A percentile compares a stretch with the other conserved stretches of the same genome.
These are phyloP conservation scores for Drosophila algonquin DNA, from an alignment of 2,888 invertebrate species.

Conservation along the genomic window DNA sequence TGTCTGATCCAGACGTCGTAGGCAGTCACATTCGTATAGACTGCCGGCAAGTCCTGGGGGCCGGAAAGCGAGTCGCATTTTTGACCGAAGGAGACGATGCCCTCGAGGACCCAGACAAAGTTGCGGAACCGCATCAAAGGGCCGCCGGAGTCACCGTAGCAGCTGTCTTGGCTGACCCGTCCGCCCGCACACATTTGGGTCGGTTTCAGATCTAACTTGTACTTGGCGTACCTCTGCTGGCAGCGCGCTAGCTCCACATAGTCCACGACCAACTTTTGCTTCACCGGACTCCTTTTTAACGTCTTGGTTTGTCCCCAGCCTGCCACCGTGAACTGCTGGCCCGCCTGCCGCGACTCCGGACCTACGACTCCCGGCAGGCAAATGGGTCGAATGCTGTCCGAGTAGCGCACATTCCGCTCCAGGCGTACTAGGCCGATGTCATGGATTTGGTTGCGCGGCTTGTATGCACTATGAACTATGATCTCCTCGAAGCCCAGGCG, in stretches of 20 bases:
- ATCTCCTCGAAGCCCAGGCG: conserved; percentile 87
- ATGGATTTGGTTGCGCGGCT: conserved; percentile 86
- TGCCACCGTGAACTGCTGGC: no score
- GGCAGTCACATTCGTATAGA: conserved; percentile 87
- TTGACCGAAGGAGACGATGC: conserved; percentile 88
- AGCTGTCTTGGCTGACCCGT: conserved; percentile 87
- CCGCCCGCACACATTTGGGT: conserved; percentile 90
- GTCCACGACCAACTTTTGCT: no score
- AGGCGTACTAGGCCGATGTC: conserved; percentile 90
- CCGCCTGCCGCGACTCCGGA: no score
- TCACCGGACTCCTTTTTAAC: no score
- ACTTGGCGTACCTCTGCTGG: conserved; percentile 70
- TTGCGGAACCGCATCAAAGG: conserved; percentile 87
- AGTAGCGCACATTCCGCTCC: conserved; percentile 85
- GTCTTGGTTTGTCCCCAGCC: no score
- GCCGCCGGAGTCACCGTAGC: conserved; percentile 91
- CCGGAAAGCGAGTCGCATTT: no score
- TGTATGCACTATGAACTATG: conserved; percentile 88
- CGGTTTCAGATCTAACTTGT: conserved; percentile 73
- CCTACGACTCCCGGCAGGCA: conserved; percentile 85
- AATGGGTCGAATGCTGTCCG: conserved; percentile 86
- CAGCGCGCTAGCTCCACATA: conserved; percentile 84
- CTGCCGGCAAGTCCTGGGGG: conserved; percentile 85
- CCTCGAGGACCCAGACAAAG: conserved; percentile 86
- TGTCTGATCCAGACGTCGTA: conserved; percentile 85